A percentile compares a stretch with the other conserved stretches of the same genome.
Evolutionary conservation across 2,888 invertebrate species (phyloP).

Genomic region (Heliconius hortense): DNA sequence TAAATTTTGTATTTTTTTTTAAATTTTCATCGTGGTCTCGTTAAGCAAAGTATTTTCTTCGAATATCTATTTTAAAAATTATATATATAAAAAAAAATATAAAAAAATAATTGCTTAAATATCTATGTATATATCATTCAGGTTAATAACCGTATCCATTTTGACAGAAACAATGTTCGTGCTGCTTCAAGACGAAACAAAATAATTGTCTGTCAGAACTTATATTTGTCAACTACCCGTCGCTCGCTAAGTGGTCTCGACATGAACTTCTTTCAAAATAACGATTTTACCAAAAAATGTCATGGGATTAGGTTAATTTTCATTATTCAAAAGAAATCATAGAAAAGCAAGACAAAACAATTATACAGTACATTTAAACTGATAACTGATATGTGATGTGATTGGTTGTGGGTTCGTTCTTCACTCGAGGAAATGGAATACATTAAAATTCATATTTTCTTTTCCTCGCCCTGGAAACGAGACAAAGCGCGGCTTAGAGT

Average conservation of each 20-base stretch:
- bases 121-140: not conserved
- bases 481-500: too few species aligned
- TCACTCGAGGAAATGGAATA: too few species aligned
- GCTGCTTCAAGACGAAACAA: not conserved
- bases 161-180: slow-evolving; percentile 19
- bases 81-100: too few species aligned
- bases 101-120: too few species aligned
- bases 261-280: slow-evolving; percentile 3
- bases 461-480: too few species aligned
- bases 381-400: too few species aligned
- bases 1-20: not conserved
- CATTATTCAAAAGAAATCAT: not conserved
- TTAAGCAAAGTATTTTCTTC: not conserved
- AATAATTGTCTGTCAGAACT: slow-evolving; percentile 22
- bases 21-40: not conserved
- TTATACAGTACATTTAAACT: too few species aligned
- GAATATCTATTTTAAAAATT: not conserved
- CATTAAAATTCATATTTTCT: too few species aligned
- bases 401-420: too few species aligned
- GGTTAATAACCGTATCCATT: not conserved
- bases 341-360: not conserved
- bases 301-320: not conserved
- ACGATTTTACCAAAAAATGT: not conserved
- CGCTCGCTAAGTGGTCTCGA: slow-evolving; percentile 11
- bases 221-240: slow-evolving; percentile 16